Evolutionary conservation across 2,888 invertebrate species (phyloP).

Genomic region (Argyresthia goedartella): DNA sequence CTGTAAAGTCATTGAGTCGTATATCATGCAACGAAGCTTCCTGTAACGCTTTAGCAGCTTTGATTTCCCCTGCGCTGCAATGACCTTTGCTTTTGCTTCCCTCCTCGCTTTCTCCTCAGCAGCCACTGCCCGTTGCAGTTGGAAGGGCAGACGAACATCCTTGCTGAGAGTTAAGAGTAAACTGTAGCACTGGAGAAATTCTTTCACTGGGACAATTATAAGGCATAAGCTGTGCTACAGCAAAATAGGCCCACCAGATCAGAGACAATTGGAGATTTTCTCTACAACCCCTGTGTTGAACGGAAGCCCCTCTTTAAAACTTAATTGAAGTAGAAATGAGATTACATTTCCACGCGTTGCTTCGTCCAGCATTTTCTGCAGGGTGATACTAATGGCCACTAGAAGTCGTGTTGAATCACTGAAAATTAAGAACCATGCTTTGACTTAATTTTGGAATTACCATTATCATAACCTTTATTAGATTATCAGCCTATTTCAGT

Average conservation of each 20-base stretch:
- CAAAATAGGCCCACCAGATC: too few species aligned
- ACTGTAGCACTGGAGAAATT: too few species aligned
- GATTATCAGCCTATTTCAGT: too few species aligned
- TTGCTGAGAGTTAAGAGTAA: conserved; percentile 28
- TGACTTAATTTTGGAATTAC: too few species aligned
- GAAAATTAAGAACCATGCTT: conserved; percentile 14
- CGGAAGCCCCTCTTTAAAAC: too few species aligned
- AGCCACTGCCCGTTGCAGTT: conserved; percentile 77
- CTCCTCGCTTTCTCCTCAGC: conserved; percentile 78
- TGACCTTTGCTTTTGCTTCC: conserved; percentile 78
- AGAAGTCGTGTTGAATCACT: conserved; percentile 86
- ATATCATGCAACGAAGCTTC: conserved; percentile 87
- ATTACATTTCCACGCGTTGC: conserved; percentile 96
- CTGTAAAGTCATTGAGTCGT: conserved; percentile 81
- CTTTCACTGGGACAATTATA: too few species aligned
- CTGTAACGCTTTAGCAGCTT: conserved; percentile 85
- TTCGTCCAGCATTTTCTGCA: conserved; percentile 88
- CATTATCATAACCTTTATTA: too few species aligned
- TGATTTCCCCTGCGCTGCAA: conserved; percentile 85
- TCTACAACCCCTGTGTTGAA: too few species aligned
- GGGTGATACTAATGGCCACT: conserved; percentile 90
- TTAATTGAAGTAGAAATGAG: conserved; percentile 7
- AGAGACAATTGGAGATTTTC: too few species aligned
- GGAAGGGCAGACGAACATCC: conserved; percentile 63
- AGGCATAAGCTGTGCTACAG: too few species aligned